Conservation (phyloP, 64 coral and sea anemone genomes). For the Acropora yongei region DNA sequence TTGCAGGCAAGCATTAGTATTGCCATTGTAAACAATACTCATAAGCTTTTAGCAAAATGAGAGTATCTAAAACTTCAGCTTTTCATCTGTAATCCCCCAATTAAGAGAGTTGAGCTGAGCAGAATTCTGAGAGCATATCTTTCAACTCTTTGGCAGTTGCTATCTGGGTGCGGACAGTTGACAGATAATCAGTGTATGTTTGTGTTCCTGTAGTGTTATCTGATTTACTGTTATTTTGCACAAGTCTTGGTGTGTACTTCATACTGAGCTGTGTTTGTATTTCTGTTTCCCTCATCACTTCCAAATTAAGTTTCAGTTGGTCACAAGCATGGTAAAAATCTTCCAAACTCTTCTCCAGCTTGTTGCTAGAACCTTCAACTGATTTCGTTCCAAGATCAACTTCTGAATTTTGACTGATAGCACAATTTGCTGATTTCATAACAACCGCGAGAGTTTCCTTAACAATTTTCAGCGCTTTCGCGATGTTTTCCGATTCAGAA, state of each 20-base stretch:
- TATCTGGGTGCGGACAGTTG: conserved; percentile 53
- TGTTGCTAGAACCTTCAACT: conserved; percentile 44
- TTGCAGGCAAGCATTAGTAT: no score
- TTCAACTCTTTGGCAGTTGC: conserved; percentile 75
- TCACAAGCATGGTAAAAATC: conserved; percentile 78
- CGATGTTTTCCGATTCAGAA: conserved; percentile 39
- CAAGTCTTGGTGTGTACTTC: conserved; percentile 58
- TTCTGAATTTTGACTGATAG: conserved; percentile 35
- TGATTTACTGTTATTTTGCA: conserved; percentile 7
- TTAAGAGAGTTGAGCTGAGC: conserved; percentile 18
- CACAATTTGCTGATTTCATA: conserved; percentile 22
- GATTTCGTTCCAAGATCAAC: conserved; percentile 46
- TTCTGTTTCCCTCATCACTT: conserved; percentile 51
- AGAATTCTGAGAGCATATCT: conserved; percentile 72
- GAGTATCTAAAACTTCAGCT: background rate
- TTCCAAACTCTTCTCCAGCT: conserved; percentile 67
- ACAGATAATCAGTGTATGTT: conserved; percentile 78
- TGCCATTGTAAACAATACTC: background rate
- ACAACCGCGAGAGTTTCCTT: conserved; percentile 30
- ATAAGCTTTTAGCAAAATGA: background rate
- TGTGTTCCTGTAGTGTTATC: conserved; percentile 35
- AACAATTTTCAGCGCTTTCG: conserved; percentile 4
- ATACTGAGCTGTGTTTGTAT: conserved; percentile 32
- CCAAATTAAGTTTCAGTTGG: conserved; percentile 64
- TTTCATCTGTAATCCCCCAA: background rate